Conservation (phyloP, 2,888 invertebrate genomes). For the Eristalis arbustorum region DNA sequence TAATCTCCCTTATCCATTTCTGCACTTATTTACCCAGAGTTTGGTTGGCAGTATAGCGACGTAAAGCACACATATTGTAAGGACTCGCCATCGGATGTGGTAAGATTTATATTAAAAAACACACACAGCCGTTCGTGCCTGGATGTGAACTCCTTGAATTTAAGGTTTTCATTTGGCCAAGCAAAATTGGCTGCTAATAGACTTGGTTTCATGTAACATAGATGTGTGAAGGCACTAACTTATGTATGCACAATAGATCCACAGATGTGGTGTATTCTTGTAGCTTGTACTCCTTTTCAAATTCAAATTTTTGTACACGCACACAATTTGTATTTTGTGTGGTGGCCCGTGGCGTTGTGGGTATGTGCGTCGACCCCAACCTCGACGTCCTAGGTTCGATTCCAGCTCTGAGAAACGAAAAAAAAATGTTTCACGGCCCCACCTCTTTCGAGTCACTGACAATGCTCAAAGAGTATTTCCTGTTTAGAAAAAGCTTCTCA, state of each 20-base stretch:
- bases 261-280: neutral
- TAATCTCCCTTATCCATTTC: constrained; percentile 14
- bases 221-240: neutral
- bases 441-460: too few relatives aligned
- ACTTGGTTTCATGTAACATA: neutral
- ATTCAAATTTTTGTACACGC: neutral
- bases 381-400: too few relatives aligned
- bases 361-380: too few relatives aligned
- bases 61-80: neutral
- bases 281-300: neutral
- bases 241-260: neutral
- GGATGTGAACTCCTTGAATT: neutral
- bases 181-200: neutral
- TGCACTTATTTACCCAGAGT: neutral
- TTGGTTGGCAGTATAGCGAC: neutral
- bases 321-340: too few relatives aligned
- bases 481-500: too few relatives aligned
- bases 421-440: too few relatives aligned
- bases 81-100: neutral
- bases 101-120: neutral
- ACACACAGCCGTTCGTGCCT: neutral
- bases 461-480: too few relatives aligned
- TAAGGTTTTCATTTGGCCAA: neutral
- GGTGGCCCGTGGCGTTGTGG: too few relatives aligned
- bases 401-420: too few relatives aligned